Conservation (phyloP, 2,888 invertebrate genomes). For the Andrena minutula region DNA sequence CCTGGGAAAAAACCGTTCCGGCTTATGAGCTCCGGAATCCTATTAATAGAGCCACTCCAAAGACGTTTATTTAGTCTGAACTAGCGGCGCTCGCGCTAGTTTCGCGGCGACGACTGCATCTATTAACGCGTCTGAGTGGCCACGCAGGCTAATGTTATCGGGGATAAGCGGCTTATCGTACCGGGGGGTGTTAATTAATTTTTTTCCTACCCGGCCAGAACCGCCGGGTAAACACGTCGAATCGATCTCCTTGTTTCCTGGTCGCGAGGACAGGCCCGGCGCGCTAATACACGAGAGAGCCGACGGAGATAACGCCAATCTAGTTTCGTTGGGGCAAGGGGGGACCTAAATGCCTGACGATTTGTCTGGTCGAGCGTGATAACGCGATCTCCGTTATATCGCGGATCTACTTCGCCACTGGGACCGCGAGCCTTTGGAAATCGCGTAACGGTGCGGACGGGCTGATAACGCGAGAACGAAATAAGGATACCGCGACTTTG, state of each 20-base stretch:
- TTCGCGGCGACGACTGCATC: slow-evolving; percentile 58
- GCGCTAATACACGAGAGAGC: slow-evolving; percentile 21
- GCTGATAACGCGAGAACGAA: not conserved
- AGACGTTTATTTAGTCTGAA: slow-evolving; percentile 72
- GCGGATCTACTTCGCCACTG: slow-evolving; percentile 7
- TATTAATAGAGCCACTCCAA: slow-evolving; percentile 76
- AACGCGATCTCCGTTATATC: slow-evolving; percentile 40
- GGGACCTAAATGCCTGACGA: slow-evolving; percentile 34
- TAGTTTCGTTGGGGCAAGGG: slow-evolving; percentile 11
- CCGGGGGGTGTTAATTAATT: slow-evolving; percentile 70
- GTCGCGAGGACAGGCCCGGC: slow-evolving; percentile 32
- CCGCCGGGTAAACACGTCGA: slow-evolving; percentile 58
- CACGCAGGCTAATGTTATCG: slow-evolving; percentile 55
- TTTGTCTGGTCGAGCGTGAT: slow-evolving; percentile 40
- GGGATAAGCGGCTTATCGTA: slow-evolving; percentile 63
- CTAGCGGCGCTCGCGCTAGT: slow-evolving; percentile 56
- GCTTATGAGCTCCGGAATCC: slow-evolving; percentile 73
- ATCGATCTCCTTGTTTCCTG: slow-evolving; percentile 46
- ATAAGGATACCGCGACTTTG: not conserved
- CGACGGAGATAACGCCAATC: slow-evolving; percentile 40
- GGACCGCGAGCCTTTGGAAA: not conserved
- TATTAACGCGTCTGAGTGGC: slow-evolving; percentile 63
- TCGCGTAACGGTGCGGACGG: slow-evolving; percentile 1
- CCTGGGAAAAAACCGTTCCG: slow-evolving; percentile 66
- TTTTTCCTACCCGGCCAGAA: slow-evolving; percentile 16